Conservation (phyloP, 2,113 vertebrate species). For the Pandion haliaetus region DNA sequence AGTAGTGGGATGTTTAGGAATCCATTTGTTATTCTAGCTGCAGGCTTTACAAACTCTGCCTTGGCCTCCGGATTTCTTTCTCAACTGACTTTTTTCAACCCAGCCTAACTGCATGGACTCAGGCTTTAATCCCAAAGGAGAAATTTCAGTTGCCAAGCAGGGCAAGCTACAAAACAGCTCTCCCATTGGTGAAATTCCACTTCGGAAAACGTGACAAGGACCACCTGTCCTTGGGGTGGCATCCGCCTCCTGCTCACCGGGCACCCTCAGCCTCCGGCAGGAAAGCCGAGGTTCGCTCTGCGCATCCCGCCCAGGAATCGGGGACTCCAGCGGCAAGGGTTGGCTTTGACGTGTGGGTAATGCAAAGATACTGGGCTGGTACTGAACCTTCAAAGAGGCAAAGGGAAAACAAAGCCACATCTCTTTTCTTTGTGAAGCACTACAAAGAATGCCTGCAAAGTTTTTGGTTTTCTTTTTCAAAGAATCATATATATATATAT, state of each 20-base stretch:
- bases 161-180: not conserved
- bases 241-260: not conserved
- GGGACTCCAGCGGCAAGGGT: not conserved
- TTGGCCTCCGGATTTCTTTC: not conserved
- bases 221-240: not conserved
- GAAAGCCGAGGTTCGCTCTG: not conserved
- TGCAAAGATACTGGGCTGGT: not conserved
- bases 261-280: not conserved
- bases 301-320: accelerated
- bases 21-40: not conserved
- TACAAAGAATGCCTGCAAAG: not conserved
- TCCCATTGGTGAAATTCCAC: not conserved
- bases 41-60: not conserved
- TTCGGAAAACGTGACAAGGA: not conserved
- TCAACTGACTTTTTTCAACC: not conserved
- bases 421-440: not conserved
- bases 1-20: not conserved
- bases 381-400: not conserved
- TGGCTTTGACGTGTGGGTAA: not conserved
- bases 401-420: not conserved
- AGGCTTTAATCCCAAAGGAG: not conserved
- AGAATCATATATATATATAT: not conserved
- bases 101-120: not conserved
- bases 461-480: not conserved
- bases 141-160: not conserved